phyloP scores from a whole-genome alignment of 2,113 vertebrate genomes.

The Poeciliopsis occidentalis region DNA sequence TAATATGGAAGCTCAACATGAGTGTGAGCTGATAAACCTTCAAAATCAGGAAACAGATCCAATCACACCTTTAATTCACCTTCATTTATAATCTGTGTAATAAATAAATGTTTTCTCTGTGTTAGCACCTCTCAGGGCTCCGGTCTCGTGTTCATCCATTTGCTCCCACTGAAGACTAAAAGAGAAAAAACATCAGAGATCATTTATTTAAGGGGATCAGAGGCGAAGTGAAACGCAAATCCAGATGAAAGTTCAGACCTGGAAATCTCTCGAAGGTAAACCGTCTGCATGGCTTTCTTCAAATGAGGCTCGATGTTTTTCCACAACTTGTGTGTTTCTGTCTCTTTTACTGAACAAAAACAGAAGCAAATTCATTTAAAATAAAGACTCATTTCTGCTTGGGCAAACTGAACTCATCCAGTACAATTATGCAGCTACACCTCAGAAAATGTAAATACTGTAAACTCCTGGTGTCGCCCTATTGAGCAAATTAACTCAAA shows the following conservation, averaged over 20 bases:
- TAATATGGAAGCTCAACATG: conserved; percentile 97
- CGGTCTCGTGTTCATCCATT: conserved; percentile 81
- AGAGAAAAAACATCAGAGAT: neutral
- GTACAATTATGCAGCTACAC: too few species aligned
- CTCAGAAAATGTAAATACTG: too few species aligned
- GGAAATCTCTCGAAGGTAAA: conserved; percentile 95
- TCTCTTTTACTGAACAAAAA: conserved; percentile 84
- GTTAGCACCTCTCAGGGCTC: conserved; percentile 85
- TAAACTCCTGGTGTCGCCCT: too few species aligned
- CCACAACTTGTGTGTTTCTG: conserved; percentile 93
- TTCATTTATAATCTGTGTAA: neutral
- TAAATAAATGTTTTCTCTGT: neutral
- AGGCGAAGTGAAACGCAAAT: too few species aligned
- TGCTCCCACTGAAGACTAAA: conserved; percentile 92
- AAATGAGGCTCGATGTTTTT: conserved; percentile 95
- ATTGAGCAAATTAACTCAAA: too few species aligned
- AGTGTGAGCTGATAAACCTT: conserved; percentile 90
- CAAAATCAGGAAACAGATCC: neutral
- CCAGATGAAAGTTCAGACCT: conserved; percentile 74
- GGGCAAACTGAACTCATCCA: too few species aligned
- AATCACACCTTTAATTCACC: neutral
- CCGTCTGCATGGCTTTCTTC: conserved; percentile 97
- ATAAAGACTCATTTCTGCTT: too few species aligned
- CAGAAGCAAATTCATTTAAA: too few species aligned
- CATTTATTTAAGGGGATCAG: neutral